These are phyloP conservation scores for Cavia aperea DNA, from an alignment of 2,113 vertebrate genomes.

Conservation along the genomic window DNA sequence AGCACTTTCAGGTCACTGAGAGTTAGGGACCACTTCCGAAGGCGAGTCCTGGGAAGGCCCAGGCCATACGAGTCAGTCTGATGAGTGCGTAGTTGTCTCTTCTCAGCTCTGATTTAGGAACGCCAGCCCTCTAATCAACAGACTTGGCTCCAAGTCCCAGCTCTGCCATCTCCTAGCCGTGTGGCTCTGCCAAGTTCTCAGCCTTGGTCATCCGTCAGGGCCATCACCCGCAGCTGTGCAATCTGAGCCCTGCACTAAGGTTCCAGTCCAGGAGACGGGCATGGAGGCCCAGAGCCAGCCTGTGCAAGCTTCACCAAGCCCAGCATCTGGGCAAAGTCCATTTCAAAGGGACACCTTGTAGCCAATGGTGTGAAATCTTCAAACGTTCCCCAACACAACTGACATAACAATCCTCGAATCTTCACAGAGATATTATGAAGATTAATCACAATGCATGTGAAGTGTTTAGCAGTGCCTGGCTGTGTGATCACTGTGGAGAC, in stretches of 20 bases:
- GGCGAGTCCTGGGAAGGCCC: not conserved
- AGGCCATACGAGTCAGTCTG: not conserved
- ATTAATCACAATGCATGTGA: not conserved
- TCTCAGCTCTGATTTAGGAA: not conserved
- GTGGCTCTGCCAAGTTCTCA: not conserved
- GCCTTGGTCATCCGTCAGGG: not conserved
- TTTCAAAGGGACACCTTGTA: not conserved
- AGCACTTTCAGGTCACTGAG: not conserved
- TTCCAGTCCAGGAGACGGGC: not conserved
- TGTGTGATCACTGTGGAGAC: not conserved
- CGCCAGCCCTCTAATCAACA: not conserved
- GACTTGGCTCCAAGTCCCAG: not conserved
- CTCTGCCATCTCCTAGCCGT: not conserved
- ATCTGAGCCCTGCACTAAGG: not conserved
- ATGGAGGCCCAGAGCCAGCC: not conserved
- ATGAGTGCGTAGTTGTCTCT: not conserved
- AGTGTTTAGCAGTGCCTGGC: not conserved
- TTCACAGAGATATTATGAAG: not conserved
- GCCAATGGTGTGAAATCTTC: not conserved
- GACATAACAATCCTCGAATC: not conserved
- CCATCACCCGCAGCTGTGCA: not conserved
- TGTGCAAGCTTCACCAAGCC: not conserved
- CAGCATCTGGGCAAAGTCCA: not conserved
- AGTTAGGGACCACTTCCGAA: not conserved
- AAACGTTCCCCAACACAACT: not conserved